Base-by-base conservation (phyloP, 2,888 invertebrate species). In the Erebia epiphron region DNA sequence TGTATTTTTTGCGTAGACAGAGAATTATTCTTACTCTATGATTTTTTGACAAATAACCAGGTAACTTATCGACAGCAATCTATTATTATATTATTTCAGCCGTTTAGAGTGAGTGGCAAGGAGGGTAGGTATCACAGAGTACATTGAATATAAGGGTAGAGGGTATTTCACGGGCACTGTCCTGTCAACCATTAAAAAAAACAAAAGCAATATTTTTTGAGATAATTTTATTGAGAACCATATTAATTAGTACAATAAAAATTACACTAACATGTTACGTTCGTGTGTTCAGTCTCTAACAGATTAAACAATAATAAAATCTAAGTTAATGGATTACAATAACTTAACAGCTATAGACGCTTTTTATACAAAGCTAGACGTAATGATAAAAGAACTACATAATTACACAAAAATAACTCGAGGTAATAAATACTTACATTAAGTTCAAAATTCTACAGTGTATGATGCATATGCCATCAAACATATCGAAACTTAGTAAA, bases 261-360 rank as follows among this genome's bases (percentile, higher is more conserved):
- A 90, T 85, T 84, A 65, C 76, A 79, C 87, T 89, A 90, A 87
- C 50, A 81, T 79, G 76, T 83, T 81, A 80, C 75, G 56, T 81
- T 80, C 75, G 57, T 85, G 82, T 81, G 85, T 84, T 92, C 92
- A 92, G 92, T 92, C 92, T 91, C 91, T 91, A 91, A 89, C 86
- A 85, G 83, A 87, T 74, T 72, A 72, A 68, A 70, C 50, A 66
- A 65, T 63, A 58, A 46, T 46, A 46, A 46, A 13, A 68, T 71
- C 56, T 66, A 57, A 43, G 11, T 54, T 21, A 56, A 66, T 56
- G 18, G 66, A 66, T 56, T 56, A 56, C 43, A 43, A 16, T 65
- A n/a, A 65, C 65, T 62, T 62, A 52, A 35, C 35, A 35, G 41
- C 14, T 65, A 16, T 56, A 66, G 56, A 66, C 18, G 56, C 66